phyloP scores from a whole-genome alignment of 2,113 vertebrate genomes.

The Haemorhous mexicanus region DNA sequence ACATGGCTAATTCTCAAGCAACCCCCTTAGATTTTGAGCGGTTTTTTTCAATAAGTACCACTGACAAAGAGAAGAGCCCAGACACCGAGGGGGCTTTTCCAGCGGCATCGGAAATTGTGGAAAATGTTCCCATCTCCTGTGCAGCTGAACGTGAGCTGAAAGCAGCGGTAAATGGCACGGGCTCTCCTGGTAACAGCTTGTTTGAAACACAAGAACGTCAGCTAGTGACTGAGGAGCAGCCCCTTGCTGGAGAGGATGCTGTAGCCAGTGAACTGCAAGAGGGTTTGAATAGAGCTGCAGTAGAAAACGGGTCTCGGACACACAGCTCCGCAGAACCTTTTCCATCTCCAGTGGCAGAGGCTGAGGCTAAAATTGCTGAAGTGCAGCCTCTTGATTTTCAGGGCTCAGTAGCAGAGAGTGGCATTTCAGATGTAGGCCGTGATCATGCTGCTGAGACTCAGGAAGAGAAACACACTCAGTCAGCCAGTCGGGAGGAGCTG shows the following conservation, averaged over 20 bases:
- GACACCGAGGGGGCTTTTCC: constrained; percentile 30
- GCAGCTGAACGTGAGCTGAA: background rate
- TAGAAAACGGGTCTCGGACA: background rate
- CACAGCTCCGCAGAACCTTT: background rate
- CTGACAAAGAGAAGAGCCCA: constrained; percentile 55
- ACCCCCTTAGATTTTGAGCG: constrained; percentile 64
- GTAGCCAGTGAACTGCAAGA: background rate
- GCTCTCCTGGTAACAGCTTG: constrained; percentile 61
- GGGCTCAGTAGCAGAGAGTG: background rate
- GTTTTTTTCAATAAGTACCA: constrained; percentile 30
- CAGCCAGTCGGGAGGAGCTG: constrained; percentile 19
- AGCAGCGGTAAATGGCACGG: background rate
- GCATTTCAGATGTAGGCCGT: background rate
- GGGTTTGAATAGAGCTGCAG: background rate
- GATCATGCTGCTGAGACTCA: constrained; percentile 5
- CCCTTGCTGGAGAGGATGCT: background rate
- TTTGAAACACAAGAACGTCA: constrained; percentile 73
- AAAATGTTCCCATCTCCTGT: background rate
- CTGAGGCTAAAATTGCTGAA: constrained; percentile 24
- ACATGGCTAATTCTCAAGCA: constrained; percentile 49
- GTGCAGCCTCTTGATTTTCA: constrained; percentile 24
- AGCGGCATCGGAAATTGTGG: background rate
- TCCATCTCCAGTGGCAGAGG: background rate
- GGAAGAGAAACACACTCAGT: background rate
- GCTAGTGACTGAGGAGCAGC: constrained; percentile 34